Evolutionary conservation across 1,140 invertebrate species (phyloP), one percentile per base, ranked within the genome.

Genomic region (Colletes gigas): DNA sequence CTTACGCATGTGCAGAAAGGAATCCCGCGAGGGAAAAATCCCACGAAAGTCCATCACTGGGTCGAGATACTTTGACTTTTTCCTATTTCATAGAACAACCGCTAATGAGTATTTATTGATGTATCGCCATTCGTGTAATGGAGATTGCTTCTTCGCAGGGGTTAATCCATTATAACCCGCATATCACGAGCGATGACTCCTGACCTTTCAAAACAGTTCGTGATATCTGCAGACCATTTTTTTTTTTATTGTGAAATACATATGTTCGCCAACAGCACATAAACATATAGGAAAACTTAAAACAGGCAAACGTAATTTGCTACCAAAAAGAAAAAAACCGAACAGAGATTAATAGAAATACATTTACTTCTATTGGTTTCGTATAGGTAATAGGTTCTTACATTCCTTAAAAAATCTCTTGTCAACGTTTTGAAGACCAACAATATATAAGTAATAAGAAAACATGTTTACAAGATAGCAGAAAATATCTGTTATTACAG

Each of bases 141-240:
- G 54, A 80, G 15, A 66, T 55, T 70, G 50, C 15, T 63, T 78
- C 63, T 83, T 80, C 54, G 74, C 57, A 62, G 78, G 84, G 66
- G 74, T 83, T 83, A 66, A 67, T 83, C 1, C 52, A 15, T 79
- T 67, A 60, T 83, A 73, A 74, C 63, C 69, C 9, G 21, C 59
- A 7, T 55, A 52, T 68, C 71, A 19, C 5, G 9, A 17, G 12
- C 8, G 83, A 86, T 86, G 75, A 86, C 83, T 41, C 68, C 7
- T 62, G 70, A 78, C 50, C 83, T 75, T 14, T 81, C 41, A 44
- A 54, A 70, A 55, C 41, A 50, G 14, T 44, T 60, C 66, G 0
- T 17, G 76, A 70, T 62, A 14, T 50, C 50, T 41, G 52, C 3
- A 69, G 17, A 66, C 3, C 12, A 55, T 12, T 5, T 71, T 14